Base-by-base conservation (phyloP, 2,888 invertebrate genomes). In the Diploptera punctata region DNA sequence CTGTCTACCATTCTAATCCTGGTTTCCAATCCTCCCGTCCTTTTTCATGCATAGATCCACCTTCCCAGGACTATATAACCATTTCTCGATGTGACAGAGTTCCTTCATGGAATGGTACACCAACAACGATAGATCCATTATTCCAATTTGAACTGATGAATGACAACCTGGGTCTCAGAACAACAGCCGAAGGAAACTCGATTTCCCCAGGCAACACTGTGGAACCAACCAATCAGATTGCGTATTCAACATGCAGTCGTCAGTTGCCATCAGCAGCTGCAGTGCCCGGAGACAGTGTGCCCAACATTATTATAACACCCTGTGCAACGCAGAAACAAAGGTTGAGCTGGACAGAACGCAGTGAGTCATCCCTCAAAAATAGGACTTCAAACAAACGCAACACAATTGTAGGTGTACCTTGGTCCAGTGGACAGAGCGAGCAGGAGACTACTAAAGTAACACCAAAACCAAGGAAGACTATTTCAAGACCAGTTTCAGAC, bases 161-260 rank as follows among this genome's bases (percentile, higher is more conserved):
- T 80, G 95, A 95, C 80, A 95, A 95, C 81, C 84, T 95, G 61
- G 95, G 95, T 0, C 83, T 91, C 19, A 87, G 95, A 68, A 94
- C 94, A 19, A 94, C 95, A 19, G 94, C 93, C 19, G 92, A 93
- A 76, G 95, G 95, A 18, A 93, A 92, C 80, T 93, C 93, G 2
- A 90, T 89, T 13, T 82, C 92, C 38, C 93, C 93, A 70, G 81
- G 95, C 71, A 93, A 93, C 81, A 93, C 76, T 18, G 18, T 33
- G 10, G 68, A 31, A 2, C 49, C 49, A 26, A 9, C 47, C 18
- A 33, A 33, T 13, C 61, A 61, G 18, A n/a, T n/a, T 13, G 19
- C 70, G 19, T 33, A 44, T 44, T 47, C 60, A n/a, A 47, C 61
- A n/a, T 26, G 70, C 19, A 26, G 69, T 5, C 31, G 74, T 29